Evolutionary conservation across 2,888 invertebrate species (phyloP).

Genomic region (Dolomedes plantarius): DNA sequence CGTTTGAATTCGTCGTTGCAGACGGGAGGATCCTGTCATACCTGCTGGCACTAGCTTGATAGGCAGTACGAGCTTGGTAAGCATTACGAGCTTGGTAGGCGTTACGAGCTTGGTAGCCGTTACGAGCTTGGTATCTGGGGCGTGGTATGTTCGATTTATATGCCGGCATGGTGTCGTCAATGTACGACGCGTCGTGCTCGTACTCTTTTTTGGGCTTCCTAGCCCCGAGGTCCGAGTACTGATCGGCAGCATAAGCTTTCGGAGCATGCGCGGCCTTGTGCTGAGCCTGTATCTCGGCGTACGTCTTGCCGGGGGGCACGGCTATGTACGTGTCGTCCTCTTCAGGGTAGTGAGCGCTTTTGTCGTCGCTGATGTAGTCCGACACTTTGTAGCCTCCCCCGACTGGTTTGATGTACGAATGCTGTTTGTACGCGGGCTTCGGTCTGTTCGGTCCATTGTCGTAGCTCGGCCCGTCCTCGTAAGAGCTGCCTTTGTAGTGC

Average conservation of each 20-base stretch:
- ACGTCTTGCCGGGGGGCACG: slow-evolving; percentile 40
- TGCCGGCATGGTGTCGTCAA: slow-evolving; percentile 46
- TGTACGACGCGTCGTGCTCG: slow-evolving; percentile 15
- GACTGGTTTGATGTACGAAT: slow-evolving; percentile 44
- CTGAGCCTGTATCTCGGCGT: slow-evolving; percentile 44
- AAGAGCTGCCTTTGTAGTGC: slow-evolving; percentile 31
- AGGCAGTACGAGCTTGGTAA: not conserved
- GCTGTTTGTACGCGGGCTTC: not conserved
- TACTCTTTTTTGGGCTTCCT: slow-evolving; percentile 22
- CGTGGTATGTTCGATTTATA: slow-evolving; percentile 24
- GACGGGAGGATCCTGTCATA: not conserved
- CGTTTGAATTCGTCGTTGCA: not conserved
- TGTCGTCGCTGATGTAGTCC: slow-evolving; percentile 12
- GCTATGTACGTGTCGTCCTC: slow-evolving; percentile 23
- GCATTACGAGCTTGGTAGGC: too few relatives aligned
- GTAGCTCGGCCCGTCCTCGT: not conserved
- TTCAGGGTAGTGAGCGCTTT: not conserved
- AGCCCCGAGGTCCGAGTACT: slow-evolving; percentile 40
- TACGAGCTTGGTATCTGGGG: not conserved
- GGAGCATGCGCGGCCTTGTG: slow-evolving; percentile 37
- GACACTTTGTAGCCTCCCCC: slow-evolving; percentile 41
- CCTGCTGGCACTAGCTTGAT: not conserved
- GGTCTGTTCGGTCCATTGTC: slow-evolving; percentile 25
- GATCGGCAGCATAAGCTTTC: slow-evolving; percentile 43
- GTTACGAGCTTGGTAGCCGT: not conserved